Evolutionary conservation across 2,797 vertebrate species (phyloP).

Genomic region (Enteromius afrohamiltoni): DNA sequence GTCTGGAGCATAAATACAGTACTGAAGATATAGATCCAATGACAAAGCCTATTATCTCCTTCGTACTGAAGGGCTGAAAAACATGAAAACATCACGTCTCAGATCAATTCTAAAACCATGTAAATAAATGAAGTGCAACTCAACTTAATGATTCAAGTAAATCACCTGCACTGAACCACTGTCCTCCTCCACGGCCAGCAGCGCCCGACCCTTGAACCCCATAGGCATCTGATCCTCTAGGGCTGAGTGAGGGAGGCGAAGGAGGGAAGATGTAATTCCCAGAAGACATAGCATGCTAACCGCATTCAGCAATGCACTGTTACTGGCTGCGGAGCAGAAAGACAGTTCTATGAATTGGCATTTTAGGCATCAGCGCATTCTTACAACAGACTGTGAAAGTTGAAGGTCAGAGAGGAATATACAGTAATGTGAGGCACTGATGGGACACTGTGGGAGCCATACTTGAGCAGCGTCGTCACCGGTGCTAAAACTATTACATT

Average conservation of each 20-base stretch:
- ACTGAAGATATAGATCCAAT: slow-evolving; percentile 89
- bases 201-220: slow-evolving; percentile 75
- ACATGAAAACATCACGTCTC: slow-evolving; percentile 28
- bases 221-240: background rate
- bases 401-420: background rate
- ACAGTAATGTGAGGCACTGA: background rate
- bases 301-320: slow-evolving; percentile 68
- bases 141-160: background rate
- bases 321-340: slow-evolving; percentile 52
- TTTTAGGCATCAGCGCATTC: slow-evolving; percentile 31
- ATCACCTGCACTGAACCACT: slow-evolving; percentile 61
- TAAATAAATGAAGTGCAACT: background rate
- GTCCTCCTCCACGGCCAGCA: slow-evolving; percentile 71
- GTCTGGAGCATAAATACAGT: slow-evolving; percentile 89
- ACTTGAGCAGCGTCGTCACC: background rate
- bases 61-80: slow-evolving; percentile 82
- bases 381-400: slow-evolving; percentile 1
- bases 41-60: slow-evolving; percentile 86
- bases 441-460: background rate
- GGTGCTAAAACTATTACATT: background rate
- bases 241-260: slow-evolving; percentile 44
- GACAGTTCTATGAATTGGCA: background rate
- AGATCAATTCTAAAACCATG: background rate
- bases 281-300: slow-evolving; percentile 74
- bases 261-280: slow-evolving; percentile 67